These are phyloP conservation scores for Elymnias hypermnestra DNA, from an alignment of 1,140 invertebrate species.

Conservation along the genomic window DNA sequence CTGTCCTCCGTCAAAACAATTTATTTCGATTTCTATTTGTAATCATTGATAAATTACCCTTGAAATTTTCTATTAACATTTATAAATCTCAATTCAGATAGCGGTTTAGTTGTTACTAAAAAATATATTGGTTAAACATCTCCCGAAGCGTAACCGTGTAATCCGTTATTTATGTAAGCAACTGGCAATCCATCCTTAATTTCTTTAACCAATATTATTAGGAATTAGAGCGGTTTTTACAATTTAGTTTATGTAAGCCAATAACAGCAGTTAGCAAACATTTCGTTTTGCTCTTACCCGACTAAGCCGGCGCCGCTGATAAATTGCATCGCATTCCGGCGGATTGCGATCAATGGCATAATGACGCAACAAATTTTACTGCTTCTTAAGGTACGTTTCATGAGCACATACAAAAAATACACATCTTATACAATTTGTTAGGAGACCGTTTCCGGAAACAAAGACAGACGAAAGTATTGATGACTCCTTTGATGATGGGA, in stretches of 20 bases:
- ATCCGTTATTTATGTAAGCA: too few species aligned
- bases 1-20: conserved; percentile 1
- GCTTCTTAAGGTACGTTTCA: conserved; percentile 2
- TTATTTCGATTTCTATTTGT: not conserved
- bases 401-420: not conserved
- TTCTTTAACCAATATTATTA: not conserved
- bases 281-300: conserved; percentile 13
- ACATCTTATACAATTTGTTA: too few species aligned
- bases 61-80: too few species aligned
- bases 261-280: conserved; percentile 8
- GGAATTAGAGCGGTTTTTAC: not conserved
- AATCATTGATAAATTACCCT: not conserved
- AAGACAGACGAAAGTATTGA: too few species aligned
- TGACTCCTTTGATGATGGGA: too few species aligned
- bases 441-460: too few species aligned
- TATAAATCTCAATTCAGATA: too few species aligned
- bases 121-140: too few species aligned
- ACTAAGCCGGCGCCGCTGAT: conserved; percentile 17
- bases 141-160: too few species aligned
- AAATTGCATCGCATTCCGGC: conserved; percentile 20
- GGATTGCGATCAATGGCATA: conserved; percentile 21
- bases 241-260: conserved; percentile 13
- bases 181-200: too few species aligned
- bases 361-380: conserved; percentile 12
- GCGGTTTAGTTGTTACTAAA: too few species aligned